phyloP scores from a whole-genome alignment of 2,888 invertebrate species.

The Hecatera dysodea region DNA sequence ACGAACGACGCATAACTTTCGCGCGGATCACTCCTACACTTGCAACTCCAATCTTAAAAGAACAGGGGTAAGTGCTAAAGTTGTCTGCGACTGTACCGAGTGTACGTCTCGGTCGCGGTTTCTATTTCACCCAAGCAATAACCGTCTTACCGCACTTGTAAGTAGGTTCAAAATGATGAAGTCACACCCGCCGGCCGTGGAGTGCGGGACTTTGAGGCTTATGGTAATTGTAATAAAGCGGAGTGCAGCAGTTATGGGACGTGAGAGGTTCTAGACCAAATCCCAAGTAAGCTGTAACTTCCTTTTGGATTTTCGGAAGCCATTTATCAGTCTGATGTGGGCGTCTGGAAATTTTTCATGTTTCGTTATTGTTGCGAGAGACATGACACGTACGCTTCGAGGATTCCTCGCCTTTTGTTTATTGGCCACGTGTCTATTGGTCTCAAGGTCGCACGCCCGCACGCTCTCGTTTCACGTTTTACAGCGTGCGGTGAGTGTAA shows the following conservation, averaged over 20 bases:
- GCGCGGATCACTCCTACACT: slow-evolving; percentile 74
- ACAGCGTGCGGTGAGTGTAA: slow-evolving; percentile 46
- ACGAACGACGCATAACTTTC: slow-evolving; percentile 89
- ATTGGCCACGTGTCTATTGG: slow-evolving; percentile 79
- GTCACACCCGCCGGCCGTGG: slow-evolving; percentile 82
- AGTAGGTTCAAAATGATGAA: slow-evolving; percentile 90
- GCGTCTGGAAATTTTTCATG: slow-evolving; percentile 91
- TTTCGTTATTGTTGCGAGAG: slow-evolving; percentile 89
- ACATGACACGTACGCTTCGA: slow-evolving; percentile 86
- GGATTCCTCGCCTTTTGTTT: slow-evolving; percentile 81
- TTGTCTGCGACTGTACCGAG: slow-evolving; percentile 78
- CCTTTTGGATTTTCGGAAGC: slow-evolving; percentile 92
- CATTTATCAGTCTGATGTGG: slow-evolving; percentile 91
- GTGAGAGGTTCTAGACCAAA: slow-evolving; percentile 91
- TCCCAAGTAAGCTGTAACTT: slow-evolving; percentile 92
- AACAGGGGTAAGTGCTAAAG: slow-evolving; percentile 82
- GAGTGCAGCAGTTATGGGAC: slow-evolving; percentile 91
- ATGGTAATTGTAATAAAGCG: slow-evolving; percentile 91
- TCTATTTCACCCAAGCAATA: slow-evolving; percentile 90
- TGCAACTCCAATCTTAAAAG: slow-evolving; percentile 84
- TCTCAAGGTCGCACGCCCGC: slow-evolving; percentile 73
- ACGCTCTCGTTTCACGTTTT: slow-evolving; percentile 54
- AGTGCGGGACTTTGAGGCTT: slow-evolving; percentile 91
- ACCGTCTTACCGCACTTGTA: slow-evolving; percentile 87
- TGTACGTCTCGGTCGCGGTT: slow-evolving; percentile 86